These are phyloP conservation scores for Polylopha cassiicola DNA, from an alignment of 2,888 invertebrate species.

Conservation along the genomic window DNA sequence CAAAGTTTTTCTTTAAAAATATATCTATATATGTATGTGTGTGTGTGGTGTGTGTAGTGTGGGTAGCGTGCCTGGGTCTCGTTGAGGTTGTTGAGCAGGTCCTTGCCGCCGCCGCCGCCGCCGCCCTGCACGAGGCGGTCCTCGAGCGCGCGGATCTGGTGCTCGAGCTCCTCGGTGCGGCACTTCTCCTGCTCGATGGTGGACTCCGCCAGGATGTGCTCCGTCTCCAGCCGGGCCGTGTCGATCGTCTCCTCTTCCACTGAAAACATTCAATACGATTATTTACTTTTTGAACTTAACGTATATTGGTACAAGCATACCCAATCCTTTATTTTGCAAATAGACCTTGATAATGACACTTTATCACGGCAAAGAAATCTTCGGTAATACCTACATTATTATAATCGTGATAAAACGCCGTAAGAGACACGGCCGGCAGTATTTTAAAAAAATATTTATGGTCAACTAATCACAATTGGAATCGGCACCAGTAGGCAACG, in stretches of 20 bases:
- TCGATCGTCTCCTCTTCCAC: slow-evolving; percentile 57
- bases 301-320: neutral
- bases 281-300: neutral
- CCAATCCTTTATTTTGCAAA: too few relatives aligned
- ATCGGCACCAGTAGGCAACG: too few relatives aligned
- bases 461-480: too few relatives aligned
- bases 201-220: slow-evolving; percentile 61
- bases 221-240: slow-evolving; percentile 65
- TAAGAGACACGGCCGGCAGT: too few relatives aligned
- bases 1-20: too few relatives aligned
- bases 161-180: slow-evolving; percentile 85
- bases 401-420: too few relatives aligned
- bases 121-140: slow-evolving; percentile 96
- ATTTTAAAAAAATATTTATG: too few relatives aligned
- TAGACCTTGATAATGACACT: too few relatives aligned
- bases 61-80: slow-evolving; percentile 94
- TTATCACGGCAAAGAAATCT: too few relatives aligned
- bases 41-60: too few relatives aligned
- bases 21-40: too few relatives aligned
- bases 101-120: slow-evolving; percentile 75
- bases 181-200: slow-evolving; percentile 82
- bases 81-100: slow-evolving; percentile 96
- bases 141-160: slow-evolving; percentile 90
- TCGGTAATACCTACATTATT: too few relatives aligned
- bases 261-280: slow-evolving; percentile 26